These are phyloP conservation scores for Drosophila arawakana DNA, from an alignment of 1,140 invertebrate species.

Conservation along the genomic window DNA sequence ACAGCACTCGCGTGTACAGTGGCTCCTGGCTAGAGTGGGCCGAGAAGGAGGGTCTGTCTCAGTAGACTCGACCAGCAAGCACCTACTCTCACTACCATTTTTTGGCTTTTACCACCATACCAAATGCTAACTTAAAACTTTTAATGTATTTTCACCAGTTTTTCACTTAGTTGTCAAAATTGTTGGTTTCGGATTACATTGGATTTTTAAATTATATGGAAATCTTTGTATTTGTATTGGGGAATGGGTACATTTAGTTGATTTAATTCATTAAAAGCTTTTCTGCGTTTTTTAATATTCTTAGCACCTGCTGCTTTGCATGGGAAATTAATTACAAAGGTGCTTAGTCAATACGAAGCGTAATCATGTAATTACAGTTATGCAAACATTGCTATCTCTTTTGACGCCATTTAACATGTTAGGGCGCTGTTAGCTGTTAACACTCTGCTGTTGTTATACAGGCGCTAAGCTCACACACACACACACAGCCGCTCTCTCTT, in stretches of 20 bases:
- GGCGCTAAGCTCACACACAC: not conserved
- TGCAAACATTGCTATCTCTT: not conserved
- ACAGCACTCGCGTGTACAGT: slow-evolving; percentile 94
- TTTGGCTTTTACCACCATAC: slow-evolving; percentile 1
- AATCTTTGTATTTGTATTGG: not conserved
- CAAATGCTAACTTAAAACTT: slow-evolving; percentile 13
- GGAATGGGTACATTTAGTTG: not conserved
- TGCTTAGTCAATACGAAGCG: not conserved
- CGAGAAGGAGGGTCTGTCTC: slow-evolving; percentile 70
- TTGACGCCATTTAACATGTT: not conserved
- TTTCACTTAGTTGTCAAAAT: slow-evolving; percentile 1
- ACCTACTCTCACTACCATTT: not conserved
- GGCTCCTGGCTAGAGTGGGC: slow-evolving; percentile 93
- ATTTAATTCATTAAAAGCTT: not conserved
- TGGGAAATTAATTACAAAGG: not conserved
- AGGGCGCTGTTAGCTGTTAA: no score
- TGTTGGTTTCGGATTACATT: slow-evolving; percentile 22
- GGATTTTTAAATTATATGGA: slow-evolving; percentile 5
- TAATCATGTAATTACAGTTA: not conserved
- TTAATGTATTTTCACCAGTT: slow-evolving; percentile 9
- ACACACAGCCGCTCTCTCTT: not conserved
- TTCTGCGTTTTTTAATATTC: not conserved
- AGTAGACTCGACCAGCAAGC: slow-evolving; percentile 5
- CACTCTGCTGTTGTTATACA: not conserved
- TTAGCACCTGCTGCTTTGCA: not conserved